Conservation (phyloP, 2,113 vertebrate species). For the Lophius piscatorius region DNA sequence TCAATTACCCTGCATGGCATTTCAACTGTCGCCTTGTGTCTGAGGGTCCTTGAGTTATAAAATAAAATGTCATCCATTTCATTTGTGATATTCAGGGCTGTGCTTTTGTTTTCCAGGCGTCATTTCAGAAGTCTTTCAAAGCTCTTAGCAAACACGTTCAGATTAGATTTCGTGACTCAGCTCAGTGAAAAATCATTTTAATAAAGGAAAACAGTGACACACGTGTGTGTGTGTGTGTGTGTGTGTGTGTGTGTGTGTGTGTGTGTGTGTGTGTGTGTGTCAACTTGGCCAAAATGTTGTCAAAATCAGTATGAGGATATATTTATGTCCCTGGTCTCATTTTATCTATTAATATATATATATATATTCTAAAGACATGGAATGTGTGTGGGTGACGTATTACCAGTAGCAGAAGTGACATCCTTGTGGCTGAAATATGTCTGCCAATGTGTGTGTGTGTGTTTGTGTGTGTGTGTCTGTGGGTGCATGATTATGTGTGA, state of each 20-base stretch:
- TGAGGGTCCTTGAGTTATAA: background rate
- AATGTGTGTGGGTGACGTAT: conserved; percentile 39
- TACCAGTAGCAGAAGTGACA: conserved; percentile 56
- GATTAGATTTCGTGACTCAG: background rate
- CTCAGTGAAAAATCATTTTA: conserved; percentile 34
- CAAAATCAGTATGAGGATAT: conserved; percentile 23
- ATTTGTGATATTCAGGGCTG: background rate
- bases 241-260: background rate
- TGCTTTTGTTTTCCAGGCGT: conserved; percentile 3
- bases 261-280: conserved; percentile 2
- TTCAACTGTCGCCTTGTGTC: background rate
- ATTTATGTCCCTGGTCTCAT: conserved; percentile 46
- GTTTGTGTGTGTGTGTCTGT: conserved; percentile 1
- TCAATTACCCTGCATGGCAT: background rate
- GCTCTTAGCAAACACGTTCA: conserved; percentile 12
- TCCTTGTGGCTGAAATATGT: conserved; percentile 60
- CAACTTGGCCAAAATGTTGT: conserved; percentile 35
- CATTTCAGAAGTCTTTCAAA: conserved; percentile 5
- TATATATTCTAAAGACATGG: conserved; percentile 1
- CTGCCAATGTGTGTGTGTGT: conserved; percentile 20
- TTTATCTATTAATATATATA: background rate
- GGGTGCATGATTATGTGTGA: conserved; percentile 12
- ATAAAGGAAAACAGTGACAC: conserved; percentile 13
- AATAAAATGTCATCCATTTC: conserved; percentile 1
- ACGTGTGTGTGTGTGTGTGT: background rate